A percentile compares a stretch with the other conserved stretches of the same genome.
These are phyloP conservation scores for Acanthosoma haemorrhoidale DNA, from an alignment of 2,888 invertebrate species.

Conservation along the genomic window DNA sequence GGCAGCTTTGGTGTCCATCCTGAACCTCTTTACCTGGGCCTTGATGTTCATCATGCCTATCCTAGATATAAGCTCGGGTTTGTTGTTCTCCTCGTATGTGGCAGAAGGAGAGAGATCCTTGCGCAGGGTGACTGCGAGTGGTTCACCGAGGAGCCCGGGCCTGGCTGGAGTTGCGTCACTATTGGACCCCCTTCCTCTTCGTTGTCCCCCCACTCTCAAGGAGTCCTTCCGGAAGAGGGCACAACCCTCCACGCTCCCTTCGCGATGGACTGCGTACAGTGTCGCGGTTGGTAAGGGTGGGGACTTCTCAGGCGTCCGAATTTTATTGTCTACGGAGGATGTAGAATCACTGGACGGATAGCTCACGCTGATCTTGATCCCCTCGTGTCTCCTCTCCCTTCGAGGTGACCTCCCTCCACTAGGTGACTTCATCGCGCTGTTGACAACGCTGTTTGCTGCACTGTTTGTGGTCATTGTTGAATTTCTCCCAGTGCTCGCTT, in stretches of 20 bases:
- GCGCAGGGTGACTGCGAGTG: constrained; percentile 37
- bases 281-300: constrained; percentile 45
- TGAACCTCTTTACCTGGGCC: constrained; percentile 82
- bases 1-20: constrained; percentile 94
- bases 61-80: constrained; percentile 52
- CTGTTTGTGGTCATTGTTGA: constrained; percentile 42
- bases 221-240: constrained; percentile 48
- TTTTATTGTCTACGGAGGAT: constrained; percentile 40
- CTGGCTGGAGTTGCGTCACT: constrained; percentile 55
- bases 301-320: constrained; percentile 24
- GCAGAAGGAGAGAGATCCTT: constrained; percentile 43
- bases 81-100: constrained; percentile 43
- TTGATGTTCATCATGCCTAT: constrained; percentile 89
- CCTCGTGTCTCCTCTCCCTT: constrained; percentile 52
- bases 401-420: constrained; percentile 33
- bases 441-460: constrained; percentile 41
- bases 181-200: constrained; percentile 45
- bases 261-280: constrained; percentile 64
- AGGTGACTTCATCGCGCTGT: constrained; percentile 43
- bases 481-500: constrained; percentile 49
- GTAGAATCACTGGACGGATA: constrained; percentile 73
- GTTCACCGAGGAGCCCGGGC: constrained; percentile 40
- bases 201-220: constrained; percentile 45
- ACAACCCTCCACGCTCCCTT: constrained; percentile 45
- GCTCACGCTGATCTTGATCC: constrained; percentile 79